Evolutionary conservation across 2,888 invertebrate species (phyloP).

Genomic region (Thyatira batis): DNA sequence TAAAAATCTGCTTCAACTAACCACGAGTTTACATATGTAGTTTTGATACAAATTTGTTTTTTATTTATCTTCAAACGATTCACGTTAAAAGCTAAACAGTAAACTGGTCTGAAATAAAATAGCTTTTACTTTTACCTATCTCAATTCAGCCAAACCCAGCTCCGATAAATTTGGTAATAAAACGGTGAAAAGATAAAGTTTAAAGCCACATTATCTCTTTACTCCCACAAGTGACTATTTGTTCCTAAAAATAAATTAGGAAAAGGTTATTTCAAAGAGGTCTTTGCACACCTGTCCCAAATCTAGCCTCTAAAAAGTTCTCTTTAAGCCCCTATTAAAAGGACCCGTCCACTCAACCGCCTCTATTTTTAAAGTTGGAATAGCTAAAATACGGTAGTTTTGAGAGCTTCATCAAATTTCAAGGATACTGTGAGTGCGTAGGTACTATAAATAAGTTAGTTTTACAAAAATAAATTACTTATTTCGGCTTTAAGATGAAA

Average conservation of each 20-base stretch:
- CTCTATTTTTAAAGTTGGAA: background rate
- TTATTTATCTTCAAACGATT: too few species aligned
- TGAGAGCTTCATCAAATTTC: background rate
- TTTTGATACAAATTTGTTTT: too few species aligned
- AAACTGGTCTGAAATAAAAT: background rate
- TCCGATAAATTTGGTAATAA: background rate
- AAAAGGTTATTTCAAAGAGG: background rate
- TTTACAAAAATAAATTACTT: too few species aligned
- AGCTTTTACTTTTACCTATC: background rate
- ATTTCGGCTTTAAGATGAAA: too few species aligned
- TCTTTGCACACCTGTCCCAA: background rate
- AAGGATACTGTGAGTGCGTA: too few species aligned
- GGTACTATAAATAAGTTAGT: too few species aligned
- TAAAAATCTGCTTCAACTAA: too few species aligned
- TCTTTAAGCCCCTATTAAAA: background rate
- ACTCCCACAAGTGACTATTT: background rate
- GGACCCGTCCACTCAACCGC: background rate
- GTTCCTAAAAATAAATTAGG: background rate
- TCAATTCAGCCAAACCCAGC: background rate
- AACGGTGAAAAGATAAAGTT: background rate
- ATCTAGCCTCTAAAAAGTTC: background rate
- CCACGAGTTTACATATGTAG: too few species aligned
- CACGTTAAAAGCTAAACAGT: too few species aligned
- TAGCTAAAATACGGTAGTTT: background rate
- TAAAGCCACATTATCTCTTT: background rate